phyloP scores from a whole-genome alignment of 2,888 invertebrate genomes.

The Ichneumon xanthorius region DNA sequence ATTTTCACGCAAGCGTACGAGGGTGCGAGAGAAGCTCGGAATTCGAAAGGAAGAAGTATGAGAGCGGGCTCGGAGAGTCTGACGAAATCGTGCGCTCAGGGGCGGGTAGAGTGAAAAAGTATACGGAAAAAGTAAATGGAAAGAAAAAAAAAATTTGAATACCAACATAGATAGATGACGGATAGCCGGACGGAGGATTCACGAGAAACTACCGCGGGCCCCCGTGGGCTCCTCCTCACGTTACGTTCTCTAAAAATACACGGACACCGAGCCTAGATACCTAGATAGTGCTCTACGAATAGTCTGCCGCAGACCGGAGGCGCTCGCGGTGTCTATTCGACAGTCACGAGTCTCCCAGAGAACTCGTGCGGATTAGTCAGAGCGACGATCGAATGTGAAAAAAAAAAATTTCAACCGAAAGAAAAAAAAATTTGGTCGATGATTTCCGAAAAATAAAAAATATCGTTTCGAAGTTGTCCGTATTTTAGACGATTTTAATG shows the following conservation, averaged over 20 bases:
- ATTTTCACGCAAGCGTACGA: conserved; percentile 15
- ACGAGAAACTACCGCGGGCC: conserved; percentile 62
- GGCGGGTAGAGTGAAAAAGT: not conserved
- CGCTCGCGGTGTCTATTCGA: conserved; percentile 47
- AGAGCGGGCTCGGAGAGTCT: not conserved
- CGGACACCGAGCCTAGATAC: conserved; percentile 85
- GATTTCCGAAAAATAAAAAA: not conserved
- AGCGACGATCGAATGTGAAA: conserved; percentile 42
- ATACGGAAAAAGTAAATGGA: not conserved
- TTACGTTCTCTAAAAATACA: conserved; percentile 85
- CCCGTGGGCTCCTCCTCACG: conserved; percentile 81
- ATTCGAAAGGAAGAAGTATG: conserved; percentile 5
- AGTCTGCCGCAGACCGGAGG: conserved; percentile 77
- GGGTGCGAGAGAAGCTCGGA: not conserved
- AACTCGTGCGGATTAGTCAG: conserved; percentile 79
- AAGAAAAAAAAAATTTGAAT: conserved; percentile 18
- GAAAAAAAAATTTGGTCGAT: not conserved
- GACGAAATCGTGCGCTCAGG: not conserved
- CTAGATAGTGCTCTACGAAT: conserved; percentile 84
- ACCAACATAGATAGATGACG: conserved; percentile 54
- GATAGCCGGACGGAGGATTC: conserved; percentile 60
- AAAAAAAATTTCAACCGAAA: not conserved
- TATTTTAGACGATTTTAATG: not conserved
- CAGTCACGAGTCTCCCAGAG: conserved; percentile 36
- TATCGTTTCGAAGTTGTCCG: not conserved